Percentiles rank a stretch among this genome's conserved stretches.
These are phyloP conservation scores for Magallana gigas DNA, from an alignment of 1,140 invertebrate species.

Conservation along the genomic window DNA sequence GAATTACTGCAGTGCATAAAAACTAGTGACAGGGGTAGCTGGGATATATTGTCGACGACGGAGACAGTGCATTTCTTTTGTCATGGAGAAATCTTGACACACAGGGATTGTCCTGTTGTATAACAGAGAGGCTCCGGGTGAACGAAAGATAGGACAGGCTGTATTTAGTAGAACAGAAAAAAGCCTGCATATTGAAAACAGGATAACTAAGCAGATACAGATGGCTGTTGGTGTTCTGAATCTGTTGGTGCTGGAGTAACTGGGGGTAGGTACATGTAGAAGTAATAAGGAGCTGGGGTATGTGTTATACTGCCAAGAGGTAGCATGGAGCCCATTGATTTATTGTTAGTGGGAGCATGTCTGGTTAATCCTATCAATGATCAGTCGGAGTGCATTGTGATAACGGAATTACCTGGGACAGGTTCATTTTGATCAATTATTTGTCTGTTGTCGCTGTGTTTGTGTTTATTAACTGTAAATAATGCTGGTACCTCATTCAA, in stretches of 20 bases:
- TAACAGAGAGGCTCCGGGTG: neutral
- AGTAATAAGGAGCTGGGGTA: neutral
- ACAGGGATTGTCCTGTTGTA: neutral
- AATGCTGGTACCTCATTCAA: neutral
- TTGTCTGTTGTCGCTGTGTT: neutral
- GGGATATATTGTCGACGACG: neutral
- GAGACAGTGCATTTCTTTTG: neutral
- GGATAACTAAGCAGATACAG: neutral
- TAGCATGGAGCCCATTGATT: neutral
- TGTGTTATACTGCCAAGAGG: neutral
- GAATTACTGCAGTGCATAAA: neutral
- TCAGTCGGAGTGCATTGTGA: neutral
- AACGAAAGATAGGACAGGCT: neutral
- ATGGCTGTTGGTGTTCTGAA: neutral
- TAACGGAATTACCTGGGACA: neutral
- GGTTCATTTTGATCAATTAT: neutral
- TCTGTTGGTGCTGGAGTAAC: neutral
- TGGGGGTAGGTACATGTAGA: neutral
- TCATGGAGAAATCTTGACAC: too few species aligned
- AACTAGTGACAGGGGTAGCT: neutral
- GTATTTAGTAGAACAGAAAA: neutral
- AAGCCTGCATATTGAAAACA: neutral
- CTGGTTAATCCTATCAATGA: neutral
- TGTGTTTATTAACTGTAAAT: neutral
- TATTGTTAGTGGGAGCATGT: neutral